Evolutionary conservation across 2,888 invertebrate genomes (phyloP), one percentile per base, ranked within the genome.

Genomic region (Philhelius pedissequus): DNA sequence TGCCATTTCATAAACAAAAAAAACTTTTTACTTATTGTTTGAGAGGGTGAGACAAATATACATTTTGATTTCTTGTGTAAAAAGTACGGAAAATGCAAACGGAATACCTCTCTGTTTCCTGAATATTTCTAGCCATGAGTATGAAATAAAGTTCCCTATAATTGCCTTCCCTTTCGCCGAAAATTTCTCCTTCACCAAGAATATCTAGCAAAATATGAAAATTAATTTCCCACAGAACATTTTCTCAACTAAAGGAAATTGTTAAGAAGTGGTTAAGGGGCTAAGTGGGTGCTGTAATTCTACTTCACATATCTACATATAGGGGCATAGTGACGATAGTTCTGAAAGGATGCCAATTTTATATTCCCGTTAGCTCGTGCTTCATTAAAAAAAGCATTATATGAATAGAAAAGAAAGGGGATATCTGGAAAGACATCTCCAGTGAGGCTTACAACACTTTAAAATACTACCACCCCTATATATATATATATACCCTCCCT

Each of bases 1-100:
- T 84, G 80, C 84, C 79, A 80, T 80, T 84, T 80, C 80, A 75
- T 70, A 48, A 71, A 70, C 79, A 84, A 75, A 60, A 54, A 84
- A 75, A 80, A 79, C 11, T 64, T 66, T 71, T 9, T 32, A 32
- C 20, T 48, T 38, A 60, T 77, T 68, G 76, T 70, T 82, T 66
- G 54, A 73, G 50, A 11, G 15, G 43, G n/a, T n/a, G 50, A 27
- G 48, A 48, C 11, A 32, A 2, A 25, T 25, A 15, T 40, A 4
- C 8, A 9, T 18, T 15, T 15, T 40, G 15, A 27, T 25, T 48
- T n/a, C 20, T 6, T 13, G 13, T 40, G 45, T 7, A 52, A 35
- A 50, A 27, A 58, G 78, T 7, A 56, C 30, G 58, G 73, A 64
- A 79, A 68, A 82, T 73, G 66, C 66, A 76, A 76, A 43, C 69